These are phyloP conservation scores for Neotoxoptera formosana DNA, from an alignment of 1,140 invertebrate species.

Conservation along the genomic window DNA sequence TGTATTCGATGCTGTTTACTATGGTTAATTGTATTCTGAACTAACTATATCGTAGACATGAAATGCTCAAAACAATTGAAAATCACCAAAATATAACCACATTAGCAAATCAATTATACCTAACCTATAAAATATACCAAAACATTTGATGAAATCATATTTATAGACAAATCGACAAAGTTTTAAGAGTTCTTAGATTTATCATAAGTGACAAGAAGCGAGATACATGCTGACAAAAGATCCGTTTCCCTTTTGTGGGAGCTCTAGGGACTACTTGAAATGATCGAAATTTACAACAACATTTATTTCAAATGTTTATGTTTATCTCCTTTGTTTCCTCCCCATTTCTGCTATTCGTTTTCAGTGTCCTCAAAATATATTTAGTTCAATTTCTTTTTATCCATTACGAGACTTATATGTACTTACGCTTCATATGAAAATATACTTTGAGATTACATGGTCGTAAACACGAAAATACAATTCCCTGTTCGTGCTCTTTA, in stretches of 20 bases:
- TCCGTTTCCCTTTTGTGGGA: background rate
- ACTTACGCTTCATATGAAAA: background rate
- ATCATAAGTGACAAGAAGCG: conserved; percentile 5
- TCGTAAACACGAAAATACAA: conserved; percentile 37
- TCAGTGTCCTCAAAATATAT: conserved; percentile 4
- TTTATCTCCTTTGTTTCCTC: conserved; percentile 23
- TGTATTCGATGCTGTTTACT: background rate
- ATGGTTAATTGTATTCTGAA: background rate
- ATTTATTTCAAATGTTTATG: conserved; percentile 47
- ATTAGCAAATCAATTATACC: background rate
- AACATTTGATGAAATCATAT: background rate
- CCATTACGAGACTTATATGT: conserved; percentile 26
- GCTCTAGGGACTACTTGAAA: conserved; percentile 37
- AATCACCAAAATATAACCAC: background rate
- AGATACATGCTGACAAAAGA: background rate
- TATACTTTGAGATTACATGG: conserved; percentile 26
- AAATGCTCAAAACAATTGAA: background rate
- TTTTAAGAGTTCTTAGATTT: background rate
- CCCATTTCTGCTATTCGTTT: background rate
- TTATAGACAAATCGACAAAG: background rate
- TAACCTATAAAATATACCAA: background rate
- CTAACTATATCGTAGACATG: background rate
- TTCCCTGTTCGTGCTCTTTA: background rate
- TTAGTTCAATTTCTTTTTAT: conserved; percentile 38
- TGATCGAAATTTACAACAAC: conserved; percentile 45